phyloP scores from a whole-genome alignment of 2,797 vertebrate genomes.

The Anniella stebbinsi region DNA sequence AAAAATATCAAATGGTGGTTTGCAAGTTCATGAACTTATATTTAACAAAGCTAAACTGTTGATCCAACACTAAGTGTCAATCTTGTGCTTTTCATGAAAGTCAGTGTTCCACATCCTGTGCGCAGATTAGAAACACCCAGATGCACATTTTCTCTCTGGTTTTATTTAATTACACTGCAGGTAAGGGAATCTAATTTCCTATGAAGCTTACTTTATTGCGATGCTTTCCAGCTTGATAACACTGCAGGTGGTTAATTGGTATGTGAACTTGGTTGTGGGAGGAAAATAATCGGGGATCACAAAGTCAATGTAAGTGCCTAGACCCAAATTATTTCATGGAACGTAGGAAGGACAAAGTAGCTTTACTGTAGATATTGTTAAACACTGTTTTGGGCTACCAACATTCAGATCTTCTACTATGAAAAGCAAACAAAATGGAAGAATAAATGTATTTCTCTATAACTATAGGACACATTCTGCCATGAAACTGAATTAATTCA shows the following conservation, averaged over 20 bases:
- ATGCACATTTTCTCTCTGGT: conserved; percentile 54
- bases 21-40: conserved; percentile 65
- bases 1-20: conserved; percentile 60
- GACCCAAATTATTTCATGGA: conserved; percentile 19
- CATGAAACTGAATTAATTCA: conserved; percentile 3
- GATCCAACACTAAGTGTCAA: conserved; percentile 60
- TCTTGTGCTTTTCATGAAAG: conserved; percentile 51
- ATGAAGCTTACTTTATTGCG: conserved; percentile 40
- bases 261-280: conserved; percentile 41
- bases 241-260: conserved; percentile 29
- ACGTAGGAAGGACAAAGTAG: conserved; percentile 7
- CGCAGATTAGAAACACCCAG: conserved; percentile 57
- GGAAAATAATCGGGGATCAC: conserved; percentile 10
- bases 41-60: conserved; percentile 59
- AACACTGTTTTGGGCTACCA: background rate
- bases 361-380: background rate
- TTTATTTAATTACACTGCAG: conserved; percentile 59
- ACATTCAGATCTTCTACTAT: conserved; percentile 1
- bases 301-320: conserved; percentile 8
- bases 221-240: conserved; percentile 39
- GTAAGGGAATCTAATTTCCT: conserved; percentile 64
- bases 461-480: background rate
- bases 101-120: conserved; percentile 58
- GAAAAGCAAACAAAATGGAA: conserved; percentile 9
- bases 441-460: background rate